Evolutionary conservation across 64 coral and sea anemone species (phyloP).

Genomic region (Montipora efflorescens): DNA sequence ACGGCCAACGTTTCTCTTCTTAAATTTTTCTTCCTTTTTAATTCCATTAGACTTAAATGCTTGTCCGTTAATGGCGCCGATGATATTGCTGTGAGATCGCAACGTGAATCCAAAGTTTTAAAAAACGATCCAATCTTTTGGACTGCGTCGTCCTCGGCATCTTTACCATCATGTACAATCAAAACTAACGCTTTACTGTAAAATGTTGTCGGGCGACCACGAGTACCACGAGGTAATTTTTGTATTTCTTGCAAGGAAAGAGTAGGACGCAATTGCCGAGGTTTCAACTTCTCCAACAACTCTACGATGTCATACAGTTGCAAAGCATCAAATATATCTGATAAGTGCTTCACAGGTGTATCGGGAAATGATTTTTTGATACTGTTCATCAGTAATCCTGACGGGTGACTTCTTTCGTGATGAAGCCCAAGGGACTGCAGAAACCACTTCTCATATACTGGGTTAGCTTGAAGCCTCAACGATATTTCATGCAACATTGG

Average conservation of each 20-base stretch:
- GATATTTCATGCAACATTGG: not conserved
- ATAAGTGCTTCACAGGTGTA: not conserved
- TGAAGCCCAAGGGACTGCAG: not conserved
- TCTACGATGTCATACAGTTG: conserved; percentile 25
- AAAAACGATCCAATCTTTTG: too few species aligned
- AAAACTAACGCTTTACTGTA: not conserved
- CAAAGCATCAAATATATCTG: conserved; percentile 23
- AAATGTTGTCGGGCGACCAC: not conserved
- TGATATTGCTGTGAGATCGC: too few species aligned
- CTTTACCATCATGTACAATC: not conserved
- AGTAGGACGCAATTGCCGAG: not conserved
- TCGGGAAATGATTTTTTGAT: not conserved
- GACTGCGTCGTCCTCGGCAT: too few species aligned
- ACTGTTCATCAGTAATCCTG: too few species aligned
- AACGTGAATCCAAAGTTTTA: too few species aligned
- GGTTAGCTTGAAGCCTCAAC: not conserved
- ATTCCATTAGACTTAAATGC: too few species aligned
- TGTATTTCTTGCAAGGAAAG: not conserved
- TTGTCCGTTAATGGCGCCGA: too few species aligned
- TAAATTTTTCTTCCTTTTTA: too few species aligned
- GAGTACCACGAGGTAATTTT: not conserved
- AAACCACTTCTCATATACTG: not conserved
- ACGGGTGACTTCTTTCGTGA: too few species aligned
- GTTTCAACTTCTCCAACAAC: not conserved
- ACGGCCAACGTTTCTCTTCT: too few species aligned